A percentile compares a stretch with the other conserved stretches of the same genome.
phyloP scores from a whole-genome alignment of 1,140 invertebrate species.

The Zaprionus ghesquierei region DNA sequence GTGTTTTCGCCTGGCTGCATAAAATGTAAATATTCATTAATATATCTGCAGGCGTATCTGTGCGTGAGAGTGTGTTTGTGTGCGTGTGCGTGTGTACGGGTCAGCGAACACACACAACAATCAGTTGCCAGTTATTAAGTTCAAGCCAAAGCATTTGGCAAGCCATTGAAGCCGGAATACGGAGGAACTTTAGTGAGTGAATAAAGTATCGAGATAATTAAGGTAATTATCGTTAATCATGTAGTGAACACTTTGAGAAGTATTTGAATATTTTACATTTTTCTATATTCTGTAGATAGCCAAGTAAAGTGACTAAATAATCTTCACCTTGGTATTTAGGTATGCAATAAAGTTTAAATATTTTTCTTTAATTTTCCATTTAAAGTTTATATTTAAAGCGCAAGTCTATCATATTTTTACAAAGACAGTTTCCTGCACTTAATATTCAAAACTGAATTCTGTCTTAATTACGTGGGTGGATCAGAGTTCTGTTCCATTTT shows the following conservation, averaged over 20 bases:
- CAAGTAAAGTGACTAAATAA: too few relatives aligned
- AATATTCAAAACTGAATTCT: background rate
- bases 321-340: too few relatives aligned
- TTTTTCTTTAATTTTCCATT: background rate
- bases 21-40: slow-evolving; percentile 72
- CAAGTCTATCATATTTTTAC: too few relatives aligned
- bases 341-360: background rate
- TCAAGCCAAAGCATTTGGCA: slow-evolving; percentile 5
- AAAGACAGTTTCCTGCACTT: background rate
- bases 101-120: slow-evolving; percentile 52
- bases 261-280: too few relatives aligned
- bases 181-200: background rate
- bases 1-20: slow-evolving; percentile 48
- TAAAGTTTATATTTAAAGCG: too few relatives aligned
- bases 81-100: slow-evolving; percentile 19
- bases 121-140: slow-evolving; percentile 23
- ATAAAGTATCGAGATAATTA: background rate
- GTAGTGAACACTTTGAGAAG: too few relatives aligned
- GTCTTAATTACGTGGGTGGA: slow-evolving; percentile 4
- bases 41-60: background rate
- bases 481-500: background rate
- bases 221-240: background rate
- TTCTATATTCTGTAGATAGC: too few relatives aligned
- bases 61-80: slow-evolving; percentile 21
- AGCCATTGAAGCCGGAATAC: background rate